Base-by-base conservation (phyloP, 2,888 invertebrate species). In the Digitonthophagus gazella region DNA sequence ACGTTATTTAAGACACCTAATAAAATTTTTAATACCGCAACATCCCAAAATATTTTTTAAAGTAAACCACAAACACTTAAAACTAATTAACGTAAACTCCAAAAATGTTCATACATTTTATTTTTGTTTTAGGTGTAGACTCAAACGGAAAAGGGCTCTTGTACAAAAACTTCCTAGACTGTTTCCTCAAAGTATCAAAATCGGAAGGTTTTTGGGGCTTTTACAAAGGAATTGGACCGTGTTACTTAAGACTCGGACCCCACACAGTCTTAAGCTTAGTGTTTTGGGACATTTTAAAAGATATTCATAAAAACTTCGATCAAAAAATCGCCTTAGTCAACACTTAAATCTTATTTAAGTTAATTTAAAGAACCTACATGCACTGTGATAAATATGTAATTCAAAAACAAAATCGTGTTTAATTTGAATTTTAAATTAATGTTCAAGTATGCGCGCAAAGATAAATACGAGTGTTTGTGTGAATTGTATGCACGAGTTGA, bases 201-300 rank as follows among this genome's bases (percentile, higher is more conserved):
- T 84, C 87, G 0, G 96, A 96, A 83, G 95, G 96, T 0, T 76
- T 91, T 0, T 81, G 85, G 65, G 93, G 95, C 0, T 87, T 96
- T 75, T 96, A 95, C 83, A 96, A 96, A 82, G 96, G 94, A 3
- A 88, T 93, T 73, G 90, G 91, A 65, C 92, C 95, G 0, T 92
- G 91, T 72, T 94, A 95, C 83, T 82, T 95, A 68, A 85, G 96
- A 71, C 86, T 95, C 20, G 95, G 93, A 0, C 96, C 96, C 0
- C 96, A 96, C 78, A 93, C 94, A 0, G 90, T 95, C 1, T 80
- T 96, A 1, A 89, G 92, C 68, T 83, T 96, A 54, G 88, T 94
- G 18, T 92, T 95, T 79, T 96, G 95, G 89, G 93, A 94, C 79
- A 85, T 90, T 79, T 81, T 91, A 18, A 86, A 85, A 64, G 64